phyloP scores from a whole-genome alignment of 2,113 vertebrate species.

The Potamarius usumacintae region DNA sequence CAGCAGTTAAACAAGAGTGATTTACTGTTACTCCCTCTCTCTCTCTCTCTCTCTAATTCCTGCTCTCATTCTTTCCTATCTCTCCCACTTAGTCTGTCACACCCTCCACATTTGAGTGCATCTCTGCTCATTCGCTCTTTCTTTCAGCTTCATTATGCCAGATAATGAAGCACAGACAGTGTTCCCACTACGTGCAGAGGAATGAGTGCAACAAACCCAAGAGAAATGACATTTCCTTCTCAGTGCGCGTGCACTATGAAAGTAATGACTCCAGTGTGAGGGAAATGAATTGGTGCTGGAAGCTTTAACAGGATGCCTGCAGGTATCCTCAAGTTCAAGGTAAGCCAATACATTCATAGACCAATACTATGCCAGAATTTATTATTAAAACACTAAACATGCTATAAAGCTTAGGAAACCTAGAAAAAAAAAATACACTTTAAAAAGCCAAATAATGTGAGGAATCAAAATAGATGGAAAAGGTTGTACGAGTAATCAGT shows the following conservation, averaged over 20 bases:
- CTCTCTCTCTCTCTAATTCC: slow-evolving; percentile 19
- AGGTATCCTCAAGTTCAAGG: not conserved
- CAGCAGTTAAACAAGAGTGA: slow-evolving; percentile 54
- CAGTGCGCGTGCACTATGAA: slow-evolving; percentile 17
- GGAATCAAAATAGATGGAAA: not conserved
- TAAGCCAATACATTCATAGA: not conserved
- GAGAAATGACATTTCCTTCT: slow-evolving; percentile 26
- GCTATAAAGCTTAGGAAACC: not conserved
- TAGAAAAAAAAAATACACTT: not conserved
- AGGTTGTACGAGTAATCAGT: not conserved
- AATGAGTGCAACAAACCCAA: slow-evolving; percentile 40
- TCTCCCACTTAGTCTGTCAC: slow-evolving; percentile 28
- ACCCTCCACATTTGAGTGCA: slow-evolving; percentile 3
- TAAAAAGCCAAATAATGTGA: not conserved
- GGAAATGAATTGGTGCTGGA: not conserved
- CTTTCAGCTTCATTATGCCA: slow-evolving; percentile 46
- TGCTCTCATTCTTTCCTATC: slow-evolving; percentile 34
- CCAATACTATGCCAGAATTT: not conserved
- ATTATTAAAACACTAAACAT: not conserved
- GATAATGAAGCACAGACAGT: slow-evolving; percentile 43
- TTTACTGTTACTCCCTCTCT: slow-evolving; percentile 55
- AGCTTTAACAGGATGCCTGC: not conserved
- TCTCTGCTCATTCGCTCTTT: not conserved
- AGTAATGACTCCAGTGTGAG: slow-evolving; percentile 13
- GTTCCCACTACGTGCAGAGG: slow-evolving; percentile 29